phyloP scores from a whole-genome alignment of 2,113 vertebrate genomes.

The Sceloporus undulatus region DNA sequence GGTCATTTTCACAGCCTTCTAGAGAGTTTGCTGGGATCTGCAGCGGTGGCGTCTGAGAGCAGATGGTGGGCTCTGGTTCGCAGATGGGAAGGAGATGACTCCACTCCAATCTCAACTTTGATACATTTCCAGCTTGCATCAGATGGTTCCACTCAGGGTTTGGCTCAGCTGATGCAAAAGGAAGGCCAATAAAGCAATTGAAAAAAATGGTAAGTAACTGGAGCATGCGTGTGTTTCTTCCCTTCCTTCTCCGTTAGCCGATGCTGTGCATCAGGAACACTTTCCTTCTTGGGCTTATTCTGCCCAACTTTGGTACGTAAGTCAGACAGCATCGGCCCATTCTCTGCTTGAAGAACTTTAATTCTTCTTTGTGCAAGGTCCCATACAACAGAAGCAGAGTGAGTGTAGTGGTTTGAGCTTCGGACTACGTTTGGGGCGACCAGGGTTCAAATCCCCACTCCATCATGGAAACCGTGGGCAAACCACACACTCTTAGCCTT shows the following conservation, averaged over 20 bases:
- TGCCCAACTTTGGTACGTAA: not conserved
- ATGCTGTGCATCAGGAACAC: not conserved
- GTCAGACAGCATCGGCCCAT: not conserved
- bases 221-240: not conserved
- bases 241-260: rapidly evolving
- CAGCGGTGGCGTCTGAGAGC: not conserved
- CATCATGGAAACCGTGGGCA: too few species aligned
- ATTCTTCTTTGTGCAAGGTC: not conserved
- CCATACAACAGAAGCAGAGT: not conserved
- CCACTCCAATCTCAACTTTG: slow-evolving; percentile 55
- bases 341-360: not conserved
- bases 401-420: too few species aligned
- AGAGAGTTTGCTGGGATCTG: not conserved
- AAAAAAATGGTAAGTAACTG: not conserved
- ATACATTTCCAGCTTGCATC: slow-evolving; percentile 61
- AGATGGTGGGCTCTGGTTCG: slow-evolving; percentile 53
- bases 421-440: too few species aligned
- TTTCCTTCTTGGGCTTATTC: not conserved
- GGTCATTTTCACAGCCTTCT: not conserved
- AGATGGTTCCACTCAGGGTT: slow-evolving; percentile 68
- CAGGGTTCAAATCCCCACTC: too few species aligned
- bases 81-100: slow-evolving; percentile 35
- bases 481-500: too few species aligned
- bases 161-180: slow-evolving; percentile 44
- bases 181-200: slow-evolving; percentile 33